phyloP scores from a whole-genome alignment of 2,797 vertebrate genomes.

The Danio albolineatus region DNA sequence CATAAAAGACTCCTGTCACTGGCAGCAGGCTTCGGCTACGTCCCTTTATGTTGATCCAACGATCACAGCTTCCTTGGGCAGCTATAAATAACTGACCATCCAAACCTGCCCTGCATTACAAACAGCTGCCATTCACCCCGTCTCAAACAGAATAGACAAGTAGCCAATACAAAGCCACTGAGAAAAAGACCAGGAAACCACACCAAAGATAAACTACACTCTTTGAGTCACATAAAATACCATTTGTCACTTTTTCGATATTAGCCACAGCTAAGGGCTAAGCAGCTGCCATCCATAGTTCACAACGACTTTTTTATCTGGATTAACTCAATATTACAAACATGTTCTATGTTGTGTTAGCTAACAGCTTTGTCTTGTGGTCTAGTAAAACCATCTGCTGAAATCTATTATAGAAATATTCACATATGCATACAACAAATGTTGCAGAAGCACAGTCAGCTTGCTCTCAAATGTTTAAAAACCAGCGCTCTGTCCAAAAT shows the following conservation, averaged over 20 bases:
- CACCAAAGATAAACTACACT: not conserved
- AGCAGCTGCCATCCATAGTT: too few relatives aligned
- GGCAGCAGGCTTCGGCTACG: slow-evolving; percentile 36
- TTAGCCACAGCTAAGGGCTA: not conserved
- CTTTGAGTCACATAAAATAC: not conserved
- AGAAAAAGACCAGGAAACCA: not conserved
- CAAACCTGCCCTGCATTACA: slow-evolving; percentile 67
- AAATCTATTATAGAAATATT: too few relatives aligned
- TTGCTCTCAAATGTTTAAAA: too few relatives aligned
- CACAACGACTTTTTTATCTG: too few relatives aligned
- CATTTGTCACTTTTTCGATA: not conserved
- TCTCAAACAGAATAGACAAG: slow-evolving; percentile 17
- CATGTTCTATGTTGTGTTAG: too few relatives aligned
- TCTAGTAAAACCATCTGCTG: too few relatives aligned
- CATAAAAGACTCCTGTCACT: slow-evolving; percentile 32
- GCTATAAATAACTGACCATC: slow-evolving; percentile 78
- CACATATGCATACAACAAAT: too few relatives aligned
- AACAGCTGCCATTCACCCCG: slow-evolving; percentile 32
- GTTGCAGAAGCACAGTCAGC: too few relatives aligned
- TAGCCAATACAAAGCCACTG: not conserved
- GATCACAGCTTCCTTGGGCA: slow-evolving; percentile 61
- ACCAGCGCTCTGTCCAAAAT: too few relatives aligned
- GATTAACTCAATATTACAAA: too few relatives aligned
- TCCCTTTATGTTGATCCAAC: slow-evolving; percentile 62
- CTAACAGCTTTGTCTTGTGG: too few relatives aligned